Percentiles rank a stretch among this genome's conserved stretches.
Evolutionary conservation across 2,888 invertebrate species (phyloP).

Genomic region (Megaustenia siamemsis): DNA sequence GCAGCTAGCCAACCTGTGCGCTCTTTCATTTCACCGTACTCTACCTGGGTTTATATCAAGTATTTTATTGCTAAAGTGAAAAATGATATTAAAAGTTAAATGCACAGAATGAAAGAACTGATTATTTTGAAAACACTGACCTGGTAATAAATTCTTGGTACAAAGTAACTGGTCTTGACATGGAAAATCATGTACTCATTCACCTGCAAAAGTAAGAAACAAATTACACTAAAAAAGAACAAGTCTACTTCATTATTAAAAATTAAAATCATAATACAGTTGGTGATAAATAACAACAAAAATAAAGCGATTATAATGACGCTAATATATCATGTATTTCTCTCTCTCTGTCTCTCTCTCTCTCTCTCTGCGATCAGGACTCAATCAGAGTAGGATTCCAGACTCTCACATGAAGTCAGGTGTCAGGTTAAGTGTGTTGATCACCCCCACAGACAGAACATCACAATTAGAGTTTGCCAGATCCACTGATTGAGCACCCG

Average conservation of each 20-base stretch:
- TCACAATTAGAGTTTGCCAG: no score
- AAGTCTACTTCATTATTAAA: background rate
- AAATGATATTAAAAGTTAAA: background rate
- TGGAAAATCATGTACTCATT: constrained; percentile 97
- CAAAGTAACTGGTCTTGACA: constrained; percentile 92
- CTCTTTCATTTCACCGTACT: no score
- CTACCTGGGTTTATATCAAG: no score
- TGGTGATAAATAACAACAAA: background rate
- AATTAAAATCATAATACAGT: constrained; percentile 18
- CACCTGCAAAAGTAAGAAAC: constrained; percentile 83
- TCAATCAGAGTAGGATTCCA: no score
- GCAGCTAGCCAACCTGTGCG: no score
- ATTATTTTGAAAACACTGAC: constrained; percentile 77
- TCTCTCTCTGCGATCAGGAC: no score
- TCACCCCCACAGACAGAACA: no score
- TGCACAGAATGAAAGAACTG: background rate
- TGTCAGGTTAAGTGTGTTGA: no score
- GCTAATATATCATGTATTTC: background rate
- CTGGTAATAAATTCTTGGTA: constrained; percentile 93
- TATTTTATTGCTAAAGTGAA: background rate
- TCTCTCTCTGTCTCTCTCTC: no score
- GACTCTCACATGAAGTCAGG: no score
- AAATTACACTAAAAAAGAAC: constrained; percentile 1
- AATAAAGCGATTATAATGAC: background rate
- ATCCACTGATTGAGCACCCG: no score